These are phyloP conservation scores for Meghimatium bilineatum DNA, from an alignment of 2,888 invertebrate genomes.

Conservation along the genomic window DNA sequence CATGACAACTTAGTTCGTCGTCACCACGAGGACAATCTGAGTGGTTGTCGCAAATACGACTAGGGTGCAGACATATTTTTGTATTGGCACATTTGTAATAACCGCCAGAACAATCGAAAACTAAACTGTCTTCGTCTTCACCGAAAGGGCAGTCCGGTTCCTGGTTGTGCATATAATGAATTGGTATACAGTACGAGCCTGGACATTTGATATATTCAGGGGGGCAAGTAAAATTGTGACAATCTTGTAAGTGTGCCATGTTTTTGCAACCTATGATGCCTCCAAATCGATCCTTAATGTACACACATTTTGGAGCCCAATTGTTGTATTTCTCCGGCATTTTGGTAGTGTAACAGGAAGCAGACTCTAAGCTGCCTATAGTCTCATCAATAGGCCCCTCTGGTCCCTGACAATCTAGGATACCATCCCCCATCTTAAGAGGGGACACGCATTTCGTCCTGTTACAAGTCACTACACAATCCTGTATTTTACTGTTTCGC, in stretches of 20 bases:
- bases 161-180: background rate
- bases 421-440: slow-evolving; percentile 2
- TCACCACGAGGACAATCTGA: slow-evolving; percentile 10
- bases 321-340: background rate
- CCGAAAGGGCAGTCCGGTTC: background rate
- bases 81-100: background rate
- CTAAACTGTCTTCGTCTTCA: background rate
- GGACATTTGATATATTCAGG: slow-evolving; percentile 16
- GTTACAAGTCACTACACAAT: slow-evolving; percentile 19
- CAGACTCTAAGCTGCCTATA: background rate
- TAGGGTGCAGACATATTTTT: slow-evolving; percentile 25
- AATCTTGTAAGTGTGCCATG: slow-evolving; percentile 23
- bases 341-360: background rate
- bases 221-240: slow-evolving; percentile 14
- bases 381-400: slow-evolving; percentile 34
- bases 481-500: background rate
- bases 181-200: slow-evolving; percentile 19
- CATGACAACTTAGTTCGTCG: slow-evolving; percentile 29
- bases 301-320: slow-evolving; percentile 26
- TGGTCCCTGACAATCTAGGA: slow-evolving; percentile 6
- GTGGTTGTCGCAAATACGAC: slow-evolving; percentile 27
- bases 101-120: background rate
- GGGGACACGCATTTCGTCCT: slow-evolving; percentile 7
- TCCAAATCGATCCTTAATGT: slow-evolving; percentile 10
- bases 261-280: background rate